These are phyloP conservation scores for Criorhina ranunculi DNA, from an alignment of 2,888 invertebrate genomes.

Conservation along the genomic window DNA sequence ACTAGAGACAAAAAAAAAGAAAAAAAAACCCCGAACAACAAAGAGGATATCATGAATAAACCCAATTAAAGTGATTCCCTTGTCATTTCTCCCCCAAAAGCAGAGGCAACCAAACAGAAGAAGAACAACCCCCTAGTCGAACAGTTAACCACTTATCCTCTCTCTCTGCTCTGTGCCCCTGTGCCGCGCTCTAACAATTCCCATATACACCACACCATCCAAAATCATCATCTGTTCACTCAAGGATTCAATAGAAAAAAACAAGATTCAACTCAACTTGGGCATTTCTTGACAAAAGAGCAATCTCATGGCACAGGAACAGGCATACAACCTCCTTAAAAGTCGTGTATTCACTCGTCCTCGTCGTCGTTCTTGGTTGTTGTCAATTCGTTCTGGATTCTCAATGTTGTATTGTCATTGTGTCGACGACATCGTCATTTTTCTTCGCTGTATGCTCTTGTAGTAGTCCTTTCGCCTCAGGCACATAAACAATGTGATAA, in stretches of 20 bases:
- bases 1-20: conserved; percentile 5
- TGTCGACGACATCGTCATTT: conserved; percentile 29
- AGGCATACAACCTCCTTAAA: conserved; percentile 43
- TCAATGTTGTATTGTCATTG: conserved; percentile 32
- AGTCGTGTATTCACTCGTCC: conserved; percentile 24
- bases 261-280: conserved; percentile 7
- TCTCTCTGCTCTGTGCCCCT: conserved; percentile 7
- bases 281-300: conserved; percentile 60
- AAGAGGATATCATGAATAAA: conserved; percentile 61
- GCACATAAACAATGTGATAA: conserved; percentile 73
- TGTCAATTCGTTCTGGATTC: conserved; percentile 40
- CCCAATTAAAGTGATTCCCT: conserved; percentile 70
- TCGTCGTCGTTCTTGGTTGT: conserved; percentile 6
- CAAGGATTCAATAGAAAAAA: conserved; percentile 49
- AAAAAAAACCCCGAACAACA: conserved; percentile 7
- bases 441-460: too few species aligned
- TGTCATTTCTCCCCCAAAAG: conserved; percentile 41
- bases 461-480: conserved; percentile 51
- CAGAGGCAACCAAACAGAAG: conserved; percentile 4
- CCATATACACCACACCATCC: conserved; percentile 6
- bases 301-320: conserved; percentile 55
- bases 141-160: conserved; percentile 60
- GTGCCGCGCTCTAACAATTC: conserved; percentile 43
- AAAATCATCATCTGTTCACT: conserved; percentile 53
- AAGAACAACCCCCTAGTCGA: conserved; percentile 29